Base-by-base conservation (phyloP, 2,797 vertebrate species). In the Amniataba percoides region DNA sequence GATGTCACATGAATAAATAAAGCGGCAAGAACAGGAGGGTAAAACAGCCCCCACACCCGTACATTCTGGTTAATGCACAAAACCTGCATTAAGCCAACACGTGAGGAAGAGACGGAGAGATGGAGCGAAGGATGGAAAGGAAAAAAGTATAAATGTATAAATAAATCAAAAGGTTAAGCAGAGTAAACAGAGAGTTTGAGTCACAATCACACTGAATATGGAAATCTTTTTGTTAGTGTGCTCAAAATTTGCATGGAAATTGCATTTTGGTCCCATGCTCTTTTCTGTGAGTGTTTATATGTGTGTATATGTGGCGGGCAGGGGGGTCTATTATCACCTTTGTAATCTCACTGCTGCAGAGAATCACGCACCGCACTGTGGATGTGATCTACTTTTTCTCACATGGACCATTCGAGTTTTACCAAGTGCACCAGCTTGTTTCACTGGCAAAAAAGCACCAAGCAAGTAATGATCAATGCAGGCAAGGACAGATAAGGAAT, bases 201-300 rank as follows among this genome's bases (percentile, higher is more conserved):
- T 83, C 82, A 74, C 80, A 78, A 80, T 87, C 89, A 80, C 68
- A 71, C 77, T 51, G 78, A 87, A 89, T 91, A 90, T 88, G 81
- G 88, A 92, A 92, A 92, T 91, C 42, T 87, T 90, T 80, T 71
- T 91, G 73, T 83, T 89, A 85, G 88, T 88, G 88, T 88, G 77
- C 80, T 82, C 76, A 76, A 71, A 85, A 95, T 95, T 94, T 95
- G 93, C 94, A 96, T 95, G 87, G 90, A 95, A 95, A 95, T 94
- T 92, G 91, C 90, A 92, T 95, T 92, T 91, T 79, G 83, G 61
- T 82, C 66, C 68, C 46, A 79, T 81, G 85, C 79, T 90, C 86
- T 83, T 85, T 81, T 88, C 56, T 70, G 52, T 71, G 71, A 49
- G 39, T 57, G 57, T 74, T 70, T 73, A 68, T 65, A 23, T 78